Percentiles rank a stretch among this genome's conserved stretches.
Conservation (phyloP, 1,140 invertebrate species). For the Panagrolaimus sp. region DNA sequence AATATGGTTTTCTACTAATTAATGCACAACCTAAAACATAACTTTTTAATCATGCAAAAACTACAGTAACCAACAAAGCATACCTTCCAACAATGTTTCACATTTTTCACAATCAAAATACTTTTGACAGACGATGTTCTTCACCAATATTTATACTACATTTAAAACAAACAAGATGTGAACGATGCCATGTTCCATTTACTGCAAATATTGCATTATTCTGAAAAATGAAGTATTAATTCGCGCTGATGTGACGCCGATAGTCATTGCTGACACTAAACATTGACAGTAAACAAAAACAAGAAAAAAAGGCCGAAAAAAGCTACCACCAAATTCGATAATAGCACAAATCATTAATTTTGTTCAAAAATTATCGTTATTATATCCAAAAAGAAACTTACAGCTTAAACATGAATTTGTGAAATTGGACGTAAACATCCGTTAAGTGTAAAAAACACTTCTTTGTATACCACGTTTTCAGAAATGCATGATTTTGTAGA, state of each 20-base stretch:
- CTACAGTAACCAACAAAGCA: background rate
- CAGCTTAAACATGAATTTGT: background rate
- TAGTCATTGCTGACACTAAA: too few relatives aligned
- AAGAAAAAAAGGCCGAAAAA: too few relatives aligned
- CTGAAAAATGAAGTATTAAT: background rate
- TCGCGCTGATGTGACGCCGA: too few relatives aligned
- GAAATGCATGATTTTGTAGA: too few relatives aligned
- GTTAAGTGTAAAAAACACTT: background rate
- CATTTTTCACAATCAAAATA: slow-evolving; percentile 23
- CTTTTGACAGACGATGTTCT: slow-evolving; percentile 4
- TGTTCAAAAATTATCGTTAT: too few relatives aligned
- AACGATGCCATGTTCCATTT: slow-evolving; percentile 19
- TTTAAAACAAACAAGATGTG: slow-evolving; percentile 20
- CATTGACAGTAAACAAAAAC: too few relatives aligned
- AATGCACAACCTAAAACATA: slow-evolving; percentile 14
- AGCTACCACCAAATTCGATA: too few relatives aligned
- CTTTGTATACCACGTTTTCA: background rate
- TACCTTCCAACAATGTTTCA: slow-evolving; percentile 20
- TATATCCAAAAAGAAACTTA: too few relatives aligned
- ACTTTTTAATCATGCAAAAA: background rate
- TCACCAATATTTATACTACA: slow-evolving; percentile 15
- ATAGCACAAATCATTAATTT: too few relatives aligned
- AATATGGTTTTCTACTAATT: slow-evolving; percentile 19
- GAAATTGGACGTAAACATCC: background rate
- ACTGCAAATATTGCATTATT: slow-evolving; percentile 14